phyloP scores from a whole-genome alignment of 2,888 invertebrate species.

The Leuctra nigra region DNA sequence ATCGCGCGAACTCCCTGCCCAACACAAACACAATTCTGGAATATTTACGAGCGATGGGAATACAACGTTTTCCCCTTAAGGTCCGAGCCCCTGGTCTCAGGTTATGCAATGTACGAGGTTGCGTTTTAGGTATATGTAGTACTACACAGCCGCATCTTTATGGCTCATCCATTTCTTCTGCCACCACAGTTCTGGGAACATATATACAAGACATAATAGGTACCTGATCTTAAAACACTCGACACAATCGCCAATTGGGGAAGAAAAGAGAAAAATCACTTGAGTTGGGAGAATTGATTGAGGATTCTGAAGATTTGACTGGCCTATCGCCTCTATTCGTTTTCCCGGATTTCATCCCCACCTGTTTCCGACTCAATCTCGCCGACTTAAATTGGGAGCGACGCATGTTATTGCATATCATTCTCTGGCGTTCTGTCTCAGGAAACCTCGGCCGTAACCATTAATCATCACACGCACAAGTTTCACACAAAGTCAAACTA shows the following conservation, averaged over 20 bases:
- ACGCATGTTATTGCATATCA: conserved; percentile 2
- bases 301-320: not conserved
- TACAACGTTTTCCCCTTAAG: conserved; percentile 14
- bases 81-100: not conserved
- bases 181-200: too few species aligned
- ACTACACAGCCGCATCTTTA: conserved; percentile 5
- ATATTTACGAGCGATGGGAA: conserved; percentile 16
- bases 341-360: conserved; percentile 1
- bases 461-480: not conserved
- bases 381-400: not conserved
- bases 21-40: conserved; percentile 6
- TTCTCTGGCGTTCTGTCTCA: not conserved
- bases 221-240: too few species aligned
- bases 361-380: not conserved
- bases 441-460: not conserved
- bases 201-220: too few species aligned
- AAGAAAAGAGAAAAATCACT: too few species aligned
- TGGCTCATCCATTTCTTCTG: conserved; percentile 6
- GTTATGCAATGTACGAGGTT: conserved; percentile 2
- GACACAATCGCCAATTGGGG: too few species aligned
- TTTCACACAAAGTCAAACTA: not conserved
- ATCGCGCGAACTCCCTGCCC: not conserved
- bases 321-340: not conserved
- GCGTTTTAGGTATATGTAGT: not conserved
- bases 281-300: too few species aligned